These are phyloP conservation scores for Pollimyrus isidori DNA, from an alignment of 2,113 vertebrate genomes.

Conservation along the genomic window DNA sequence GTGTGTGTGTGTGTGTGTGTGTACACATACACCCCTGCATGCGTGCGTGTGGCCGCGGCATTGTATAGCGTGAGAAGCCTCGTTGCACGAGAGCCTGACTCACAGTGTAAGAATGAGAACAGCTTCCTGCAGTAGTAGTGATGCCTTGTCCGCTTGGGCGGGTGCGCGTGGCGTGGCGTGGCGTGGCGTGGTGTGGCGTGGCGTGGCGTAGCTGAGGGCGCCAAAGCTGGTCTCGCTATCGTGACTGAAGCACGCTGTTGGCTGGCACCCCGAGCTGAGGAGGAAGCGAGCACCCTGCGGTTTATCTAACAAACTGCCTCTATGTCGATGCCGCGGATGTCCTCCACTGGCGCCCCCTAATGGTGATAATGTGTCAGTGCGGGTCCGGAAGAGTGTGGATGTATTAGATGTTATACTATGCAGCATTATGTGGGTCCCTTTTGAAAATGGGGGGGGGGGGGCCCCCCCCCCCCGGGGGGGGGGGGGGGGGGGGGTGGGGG, in stretches of 20 bases:
- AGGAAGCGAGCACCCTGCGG: background rate
- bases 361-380: background rate
- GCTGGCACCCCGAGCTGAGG: background rate
- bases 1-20: constrained; percentile 28
- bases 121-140: background rate
- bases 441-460: no score
- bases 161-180: background rate
- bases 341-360: background rate
- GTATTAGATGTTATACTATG: background rate
- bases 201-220: background rate
- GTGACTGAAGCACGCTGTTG: background rate
- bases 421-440: background rate
- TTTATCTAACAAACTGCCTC: background rate
- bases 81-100: constrained; percentile 30
- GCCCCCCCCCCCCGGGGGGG: no score
- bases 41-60: background rate
- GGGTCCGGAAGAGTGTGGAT: background rate
- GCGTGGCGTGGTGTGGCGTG: background rate
- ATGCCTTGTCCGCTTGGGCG: background rate
- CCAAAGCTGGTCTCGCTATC: background rate
- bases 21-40: background rate
- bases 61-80: constrained; percentile 27
- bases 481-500: no score
- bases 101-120: constrained; percentile 28
- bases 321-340: background rate